phyloP scores from a whole-genome alignment of 35 echinoderm and acorn worm genomes.

The Anneissia japonica region DNA sequence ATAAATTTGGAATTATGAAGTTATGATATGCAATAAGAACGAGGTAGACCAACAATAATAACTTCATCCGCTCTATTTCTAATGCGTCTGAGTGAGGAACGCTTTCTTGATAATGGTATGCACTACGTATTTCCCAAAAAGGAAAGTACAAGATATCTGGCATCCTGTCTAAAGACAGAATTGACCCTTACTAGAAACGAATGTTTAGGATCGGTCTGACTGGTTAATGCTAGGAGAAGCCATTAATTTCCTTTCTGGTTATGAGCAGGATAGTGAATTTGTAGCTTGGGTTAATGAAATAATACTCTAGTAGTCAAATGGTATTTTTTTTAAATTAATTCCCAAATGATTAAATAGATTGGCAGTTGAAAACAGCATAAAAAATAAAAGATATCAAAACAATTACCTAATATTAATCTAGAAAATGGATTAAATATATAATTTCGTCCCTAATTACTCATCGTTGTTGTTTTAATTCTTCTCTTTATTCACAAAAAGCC shows the following conservation, averaged over 20 bases:
- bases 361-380: not conserved
- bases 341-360: not conserved
- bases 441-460: no score
- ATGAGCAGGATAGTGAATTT: not conserved
- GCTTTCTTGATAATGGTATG: not conserved
- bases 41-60: no score
- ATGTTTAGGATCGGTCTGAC: not conserved
- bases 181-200: not conserved
- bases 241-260: not conserved
- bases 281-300: not conserved
- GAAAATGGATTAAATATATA: no score
- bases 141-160: not conserved
- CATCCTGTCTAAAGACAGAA: not conserved
- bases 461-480: no score
- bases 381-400: not conserved
- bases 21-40: no score
- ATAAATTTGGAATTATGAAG: no score
- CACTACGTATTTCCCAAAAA: not conserved
- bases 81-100: no score
- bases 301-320: not conserved
- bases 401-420: no score
- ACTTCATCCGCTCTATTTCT: no score
- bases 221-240: not conserved
- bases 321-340: not conserved
- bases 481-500: no score